Evolutionary conservation across 35 echinoderm and acorn worm species (phyloP).

Genomic region (Diadema setosum): DNA sequence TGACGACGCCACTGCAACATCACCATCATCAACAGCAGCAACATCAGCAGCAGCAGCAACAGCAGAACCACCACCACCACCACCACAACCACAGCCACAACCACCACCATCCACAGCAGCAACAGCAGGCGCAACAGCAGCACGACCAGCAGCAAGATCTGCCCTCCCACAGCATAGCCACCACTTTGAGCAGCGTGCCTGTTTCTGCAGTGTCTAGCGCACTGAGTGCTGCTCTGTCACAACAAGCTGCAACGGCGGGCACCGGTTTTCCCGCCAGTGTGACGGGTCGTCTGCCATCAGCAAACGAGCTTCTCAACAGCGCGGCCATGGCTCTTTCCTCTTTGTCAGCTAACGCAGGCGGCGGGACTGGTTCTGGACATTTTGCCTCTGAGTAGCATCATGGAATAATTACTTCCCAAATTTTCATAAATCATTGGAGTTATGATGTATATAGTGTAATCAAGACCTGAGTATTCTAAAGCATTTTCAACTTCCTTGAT

Average conservation of each 20-base stretch:
- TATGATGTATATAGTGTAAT: no score
- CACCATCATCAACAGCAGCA: background rate
- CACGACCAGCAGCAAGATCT: background rate
- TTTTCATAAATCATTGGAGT: no score
- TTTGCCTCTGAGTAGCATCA: background rate
- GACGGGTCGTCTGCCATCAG: background rate
- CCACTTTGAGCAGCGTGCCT: background rate
- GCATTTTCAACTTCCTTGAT: no score
- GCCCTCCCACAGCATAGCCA: background rate
- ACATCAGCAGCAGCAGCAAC: background rate
- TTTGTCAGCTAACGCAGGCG: background rate
- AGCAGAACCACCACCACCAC: background rate
- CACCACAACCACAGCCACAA: background rate
- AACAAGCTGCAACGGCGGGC: background rate
- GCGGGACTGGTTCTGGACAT: background rate
- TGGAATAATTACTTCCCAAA: no score
- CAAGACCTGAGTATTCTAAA: no score
- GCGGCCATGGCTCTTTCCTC: background rate
- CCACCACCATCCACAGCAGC: background rate
- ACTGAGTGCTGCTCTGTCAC: background rate
- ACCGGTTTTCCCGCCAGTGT: background rate
- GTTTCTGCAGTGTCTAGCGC: background rate
- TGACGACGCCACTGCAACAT: background rate
- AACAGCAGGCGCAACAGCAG: conserved; percentile 5
- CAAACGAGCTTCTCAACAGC: conserved; percentile 2